Conservation (phyloP, 1,140 invertebrate species). For the Spodoptera frugiperda region DNA sequence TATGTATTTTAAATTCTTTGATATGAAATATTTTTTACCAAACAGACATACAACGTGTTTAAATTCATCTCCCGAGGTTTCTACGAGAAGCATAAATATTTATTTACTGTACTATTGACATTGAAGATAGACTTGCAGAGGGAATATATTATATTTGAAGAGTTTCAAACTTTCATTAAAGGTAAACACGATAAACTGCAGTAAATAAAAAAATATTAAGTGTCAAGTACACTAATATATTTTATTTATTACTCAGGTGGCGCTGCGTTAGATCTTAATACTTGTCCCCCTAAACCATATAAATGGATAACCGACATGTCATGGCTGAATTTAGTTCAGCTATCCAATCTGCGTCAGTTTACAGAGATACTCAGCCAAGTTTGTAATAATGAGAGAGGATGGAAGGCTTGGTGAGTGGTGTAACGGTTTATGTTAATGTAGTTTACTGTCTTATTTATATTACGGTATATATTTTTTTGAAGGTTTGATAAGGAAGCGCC, state of each 20-base stretch:
- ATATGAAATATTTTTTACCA: constrained; percentile 5
- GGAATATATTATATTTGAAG: constrained; percentile 90
- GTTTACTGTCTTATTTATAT: neutral
- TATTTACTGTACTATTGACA: constrained; percentile 93
- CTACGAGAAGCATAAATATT: constrained; percentile 94
- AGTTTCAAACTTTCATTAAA: constrained; percentile 95
- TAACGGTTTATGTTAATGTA: too few relatives aligned
- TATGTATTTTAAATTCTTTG: too few relatives aligned
- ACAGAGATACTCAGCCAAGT: constrained; percentile 91
- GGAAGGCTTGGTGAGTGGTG: constrained; percentile 90
- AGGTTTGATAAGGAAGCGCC: constrained; percentile 94
- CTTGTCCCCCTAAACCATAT: constrained; percentile 92
- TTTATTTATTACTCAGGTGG: constrained; percentile 85
- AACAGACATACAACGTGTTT: constrained; percentile 87
- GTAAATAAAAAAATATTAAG: neutral
- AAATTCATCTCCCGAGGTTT: constrained; percentile 91
- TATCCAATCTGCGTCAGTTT: constrained; percentile 91
- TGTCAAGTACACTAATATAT: neutral
- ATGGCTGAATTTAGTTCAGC: constrained; percentile 94
- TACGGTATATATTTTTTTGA: constrained; percentile 2
- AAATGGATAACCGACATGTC: constrained; percentile 96
- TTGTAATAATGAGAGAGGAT: constrained; percentile 90
- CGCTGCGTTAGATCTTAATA: constrained; percentile 93
- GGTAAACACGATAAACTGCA: constrained; percentile 75
- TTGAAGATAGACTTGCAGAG: constrained; percentile 94